These are phyloP conservation scores for Dryoscopus gambensis DNA, from an alignment of 2,113 vertebrate genomes.

Conservation along the genomic window DNA sequence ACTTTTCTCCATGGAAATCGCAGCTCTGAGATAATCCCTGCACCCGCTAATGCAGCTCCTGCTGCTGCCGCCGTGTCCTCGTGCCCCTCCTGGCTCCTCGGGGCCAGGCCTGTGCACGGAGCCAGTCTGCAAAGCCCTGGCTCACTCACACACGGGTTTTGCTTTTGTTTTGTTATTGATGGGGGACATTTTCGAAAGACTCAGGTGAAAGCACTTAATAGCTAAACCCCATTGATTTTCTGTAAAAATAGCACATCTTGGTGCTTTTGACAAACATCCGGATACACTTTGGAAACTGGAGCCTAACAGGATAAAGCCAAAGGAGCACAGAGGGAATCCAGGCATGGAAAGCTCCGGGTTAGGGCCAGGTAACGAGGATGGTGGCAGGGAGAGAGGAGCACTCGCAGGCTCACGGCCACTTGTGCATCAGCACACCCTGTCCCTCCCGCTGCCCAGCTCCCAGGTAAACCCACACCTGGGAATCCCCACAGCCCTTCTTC, in stretches of 20 bases:
- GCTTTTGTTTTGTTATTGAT: background rate
- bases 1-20: slow-evolving; percentile 29
- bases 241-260: background rate
- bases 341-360: background rate
- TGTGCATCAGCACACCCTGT: background rate
- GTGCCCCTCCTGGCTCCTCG: background rate
- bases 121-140: background rate
- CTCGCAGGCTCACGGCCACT: background rate
- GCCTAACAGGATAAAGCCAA: background rate
- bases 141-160: background rate
- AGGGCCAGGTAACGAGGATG: fast-evolving
- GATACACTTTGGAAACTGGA: background rate
- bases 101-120: background rate
- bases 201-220: slow-evolving; percentile 22
- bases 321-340: background rate
- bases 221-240: slow-evolving; percentile 38
- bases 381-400: background rate
- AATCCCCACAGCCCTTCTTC: background rate
- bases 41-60: background rate
- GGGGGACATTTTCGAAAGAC: background rate
- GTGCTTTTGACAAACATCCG: background rate
- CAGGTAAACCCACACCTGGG: background rate
- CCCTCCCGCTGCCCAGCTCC: background rate
- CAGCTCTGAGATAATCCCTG: background rate
- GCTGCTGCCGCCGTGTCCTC: background rate